Conservation (phyloP, 2,888 invertebrate genomes). For the Hemistola chrysoprasaria region DNA sequence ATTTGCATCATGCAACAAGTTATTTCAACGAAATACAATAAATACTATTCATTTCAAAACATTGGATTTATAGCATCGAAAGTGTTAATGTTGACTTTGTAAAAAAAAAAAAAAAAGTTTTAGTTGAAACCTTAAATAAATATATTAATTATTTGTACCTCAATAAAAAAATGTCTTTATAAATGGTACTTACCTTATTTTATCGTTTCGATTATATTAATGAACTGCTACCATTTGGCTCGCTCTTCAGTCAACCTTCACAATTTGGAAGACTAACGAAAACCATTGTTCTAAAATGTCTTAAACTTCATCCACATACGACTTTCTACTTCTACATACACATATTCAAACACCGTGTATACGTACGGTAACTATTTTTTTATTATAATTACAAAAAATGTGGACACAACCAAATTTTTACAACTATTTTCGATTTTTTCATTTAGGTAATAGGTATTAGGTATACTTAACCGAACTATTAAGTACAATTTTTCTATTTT, state of each 20-base stretch:
- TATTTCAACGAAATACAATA: too few species aligned
- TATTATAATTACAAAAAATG: slow-evolving; percentile 38
- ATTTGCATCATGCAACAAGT: too few species aligned
- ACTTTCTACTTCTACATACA: slow-evolving; percentile 43
- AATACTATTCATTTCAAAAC: too few species aligned
- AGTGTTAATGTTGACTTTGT: too few species aligned
- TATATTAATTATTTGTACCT: too few species aligned
- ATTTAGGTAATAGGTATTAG: slow-evolving; percentile 5
- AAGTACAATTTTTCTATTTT: slow-evolving; percentile 13
- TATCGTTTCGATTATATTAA: slow-evolving; percentile 50
- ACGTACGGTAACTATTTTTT: slow-evolving; percentile 41
- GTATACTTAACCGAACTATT: slow-evolving; percentile 5
- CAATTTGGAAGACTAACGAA: slow-evolving; percentile 69
- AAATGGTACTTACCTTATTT: too few species aligned
- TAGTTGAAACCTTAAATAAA: too few species aligned
- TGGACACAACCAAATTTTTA: slow-evolving; percentile 58
- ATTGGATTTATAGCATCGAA: too few species aligned
- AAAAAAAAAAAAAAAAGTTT: too few species aligned
- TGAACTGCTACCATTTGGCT: slow-evolving; percentile 64
- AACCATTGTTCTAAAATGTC: slow-evolving; percentile 26
- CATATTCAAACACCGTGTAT: slow-evolving; percentile 56
- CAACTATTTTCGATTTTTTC: slow-evolving; percentile 28
- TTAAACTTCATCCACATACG: slow-evolving; percentile 36
- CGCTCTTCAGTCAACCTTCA: slow-evolving; percentile 67
- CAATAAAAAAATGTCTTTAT: not conserved